Evolutionary conservation across 1,140 invertebrate genomes (phyloP).

Genomic region (Neuroterus valhalla): DNA sequence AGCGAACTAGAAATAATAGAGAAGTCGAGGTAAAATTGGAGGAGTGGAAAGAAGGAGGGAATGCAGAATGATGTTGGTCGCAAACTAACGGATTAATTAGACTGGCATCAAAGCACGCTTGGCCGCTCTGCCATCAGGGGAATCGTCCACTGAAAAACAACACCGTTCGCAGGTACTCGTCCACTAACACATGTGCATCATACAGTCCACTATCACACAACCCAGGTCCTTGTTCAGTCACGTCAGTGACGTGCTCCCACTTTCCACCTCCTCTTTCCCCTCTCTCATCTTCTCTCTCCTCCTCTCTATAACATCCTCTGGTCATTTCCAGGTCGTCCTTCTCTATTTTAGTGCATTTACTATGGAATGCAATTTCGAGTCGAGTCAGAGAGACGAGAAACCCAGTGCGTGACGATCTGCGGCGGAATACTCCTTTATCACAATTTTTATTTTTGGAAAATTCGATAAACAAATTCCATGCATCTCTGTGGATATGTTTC

Average conservation of each 20-base stretch:
- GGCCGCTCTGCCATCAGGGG: conserved; percentile 25
- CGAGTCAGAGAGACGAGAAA: conserved; percentile 30
- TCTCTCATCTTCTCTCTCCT: neutral
- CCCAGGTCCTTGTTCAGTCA: conserved; percentile 21
- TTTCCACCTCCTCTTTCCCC: neutral
- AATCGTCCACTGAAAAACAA: conserved; percentile 24
- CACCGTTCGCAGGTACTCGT: conserved; percentile 23
- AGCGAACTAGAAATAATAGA: conserved; percentile 1
- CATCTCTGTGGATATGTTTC: too few relatives aligned
- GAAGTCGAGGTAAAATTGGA: conserved; percentile 31
- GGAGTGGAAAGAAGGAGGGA: conserved; percentile 1
- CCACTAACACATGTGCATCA: neutral
- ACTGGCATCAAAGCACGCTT: conserved; percentile 27
- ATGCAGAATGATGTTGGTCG: conserved; percentile 12
- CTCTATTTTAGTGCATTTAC: conserved; percentile 58
- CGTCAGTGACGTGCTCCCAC: neutral
- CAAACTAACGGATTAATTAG: conserved; percentile 25
- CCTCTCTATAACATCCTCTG: neutral
- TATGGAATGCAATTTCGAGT: conserved; percentile 61
- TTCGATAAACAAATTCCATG: too few relatives aligned
- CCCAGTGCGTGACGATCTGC: conserved; percentile 42
- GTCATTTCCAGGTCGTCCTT: conserved; percentile 22
- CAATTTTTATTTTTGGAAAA: too few relatives aligned
- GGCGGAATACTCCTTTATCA: conserved; percentile 43
- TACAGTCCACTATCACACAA: neutral